Percentiles rank a stretch among this genome's conserved stretches.
Conservation (phyloP, 2,797 vertebrate species). For the Rhyacichthys aspro region DNA sequence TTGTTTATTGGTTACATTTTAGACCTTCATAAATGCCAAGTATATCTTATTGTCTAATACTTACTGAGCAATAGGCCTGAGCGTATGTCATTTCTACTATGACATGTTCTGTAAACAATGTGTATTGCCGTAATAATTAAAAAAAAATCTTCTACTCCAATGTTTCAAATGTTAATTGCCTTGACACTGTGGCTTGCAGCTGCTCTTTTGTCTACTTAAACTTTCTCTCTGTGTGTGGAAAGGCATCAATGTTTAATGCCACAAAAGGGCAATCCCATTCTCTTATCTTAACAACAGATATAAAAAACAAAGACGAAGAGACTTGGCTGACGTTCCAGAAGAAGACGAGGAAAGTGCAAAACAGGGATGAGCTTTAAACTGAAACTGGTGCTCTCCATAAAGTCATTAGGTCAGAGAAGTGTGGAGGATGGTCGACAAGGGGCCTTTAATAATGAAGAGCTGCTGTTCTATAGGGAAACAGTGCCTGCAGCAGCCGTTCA, state of each 20-base stretch:
- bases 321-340: slow-evolving; percentile 35
- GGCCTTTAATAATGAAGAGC: slow-evolving; percentile 81
- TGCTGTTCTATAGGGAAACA: slow-evolving; percentile 73
- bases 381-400: slow-evolving; percentile 61
- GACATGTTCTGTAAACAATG: neutral
- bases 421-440: slow-evolving; percentile 73
- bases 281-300: slow-evolving; percentile 35
- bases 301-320: slow-evolving; percentile 51
- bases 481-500: slow-evolving; percentile 68
- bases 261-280: slow-evolving; percentile 47
- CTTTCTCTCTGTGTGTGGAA: neutral
- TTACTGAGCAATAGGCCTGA: neutral
- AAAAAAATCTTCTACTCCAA: neutral
- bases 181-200: neutral
- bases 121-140: neutral
- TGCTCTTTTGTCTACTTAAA: slow-evolving; percentile 12
- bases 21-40: neutral
- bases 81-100: neutral
- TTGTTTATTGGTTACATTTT: slow-evolving; percentile 2
- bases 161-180: neutral
- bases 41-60: neutral
- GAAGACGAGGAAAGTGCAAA: slow-evolving; percentile 49
- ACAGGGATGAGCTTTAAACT: slow-evolving; percentile 68
- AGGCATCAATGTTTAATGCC: slow-evolving; percentile 55
- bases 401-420: slow-evolving; percentile 81